Conservation (phyloP, 1,140 invertebrate species). For the Drosophila orena region DNA sequence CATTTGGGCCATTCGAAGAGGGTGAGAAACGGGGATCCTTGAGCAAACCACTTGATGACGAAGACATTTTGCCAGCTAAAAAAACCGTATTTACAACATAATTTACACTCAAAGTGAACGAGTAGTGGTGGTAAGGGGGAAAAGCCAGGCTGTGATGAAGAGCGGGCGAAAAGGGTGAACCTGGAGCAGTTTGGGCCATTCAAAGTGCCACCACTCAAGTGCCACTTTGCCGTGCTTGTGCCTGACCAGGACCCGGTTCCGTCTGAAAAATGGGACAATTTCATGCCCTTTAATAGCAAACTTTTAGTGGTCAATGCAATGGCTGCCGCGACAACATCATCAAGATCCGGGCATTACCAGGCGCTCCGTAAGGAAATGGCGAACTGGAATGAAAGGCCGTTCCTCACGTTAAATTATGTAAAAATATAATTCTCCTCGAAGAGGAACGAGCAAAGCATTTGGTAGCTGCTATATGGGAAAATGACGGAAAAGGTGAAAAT, state of each 20-base stretch:
- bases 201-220: slow-evolving; percentile 69
- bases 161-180: slow-evolving; percentile 10
- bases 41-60: slow-evolving; percentile 59
- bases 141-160: not conserved
- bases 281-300: slow-evolving; percentile 68
- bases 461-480: slow-evolving; percentile 1
- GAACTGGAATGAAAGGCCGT: slow-evolving; percentile 20
- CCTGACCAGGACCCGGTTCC: slow-evolving; percentile 10
- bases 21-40: slow-evolving; percentile 8
- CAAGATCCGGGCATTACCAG: slow-evolving; percentile 5
- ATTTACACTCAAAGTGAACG: slow-evolving; percentile 57
- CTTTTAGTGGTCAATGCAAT: slow-evolving; percentile 74
- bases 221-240: slow-evolving; percentile 50
- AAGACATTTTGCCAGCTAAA: slow-evolving; percentile 71
- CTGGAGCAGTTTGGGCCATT: slow-evolving; percentile 45
- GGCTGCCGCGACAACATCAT: slow-evolving; percentile 41
- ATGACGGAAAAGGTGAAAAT: slow-evolving; percentile 43
- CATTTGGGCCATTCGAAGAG: slow-evolving; percentile 25
- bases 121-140: not conserved
- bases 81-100: slow-evolving; percentile 77
- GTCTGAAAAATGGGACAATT: slow-evolving; percentile 46
- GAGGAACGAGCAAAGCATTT: slow-evolving; percentile 16
- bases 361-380: slow-evolving; percentile 39
- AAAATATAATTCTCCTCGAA: slow-evolving; percentile 67
- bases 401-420: slow-evolving; percentile 68